Conservation (phyloP, 2,888 invertebrate genomes). For the Unio pictorum region DNA sequence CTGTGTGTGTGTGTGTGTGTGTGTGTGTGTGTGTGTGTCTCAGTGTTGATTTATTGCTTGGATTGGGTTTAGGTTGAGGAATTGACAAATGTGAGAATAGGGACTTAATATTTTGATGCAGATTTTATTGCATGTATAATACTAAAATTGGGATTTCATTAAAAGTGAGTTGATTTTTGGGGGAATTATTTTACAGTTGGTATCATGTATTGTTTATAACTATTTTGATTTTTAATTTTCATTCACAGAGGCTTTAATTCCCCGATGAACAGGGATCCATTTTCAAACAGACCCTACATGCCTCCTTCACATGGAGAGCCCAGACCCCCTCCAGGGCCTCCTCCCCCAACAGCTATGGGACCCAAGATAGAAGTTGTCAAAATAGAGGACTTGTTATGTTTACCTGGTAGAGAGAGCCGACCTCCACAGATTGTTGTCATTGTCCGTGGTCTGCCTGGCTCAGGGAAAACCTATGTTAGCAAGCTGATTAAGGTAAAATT, state of each 20-base stretch:
- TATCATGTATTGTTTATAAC: too few relatives aligned
- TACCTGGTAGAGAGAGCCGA: conserved; percentile 85
- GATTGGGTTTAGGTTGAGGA: too few relatives aligned
- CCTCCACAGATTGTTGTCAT: conserved; percentile 88
- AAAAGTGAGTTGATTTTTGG: too few relatives aligned
- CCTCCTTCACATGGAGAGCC: conserved; percentile 21
- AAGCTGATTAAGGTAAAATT: conserved; percentile 67
- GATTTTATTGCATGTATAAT: too few relatives aligned
- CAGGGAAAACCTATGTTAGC: conserved; percentile 87
- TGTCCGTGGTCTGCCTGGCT: conserved; percentile 92
- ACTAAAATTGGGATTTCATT: too few relatives aligned
- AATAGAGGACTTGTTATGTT: conserved; percentile 83
- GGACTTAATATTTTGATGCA: too few relatives aligned
- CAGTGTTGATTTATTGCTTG: too few relatives aligned
- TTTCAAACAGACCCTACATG: conserved; percentile 10
- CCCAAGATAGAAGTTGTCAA: conserved; percentile 22
- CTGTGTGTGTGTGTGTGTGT: too few relatives aligned
- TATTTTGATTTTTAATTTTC: not conserved
- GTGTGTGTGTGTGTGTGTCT: too few relatives aligned
- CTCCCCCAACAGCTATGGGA: conserved; percentile 10
- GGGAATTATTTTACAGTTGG: too few relatives aligned
- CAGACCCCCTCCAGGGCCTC: conserved; percentile 17
- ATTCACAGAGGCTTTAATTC: conserved; percentile 27
- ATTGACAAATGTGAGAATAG: too few relatives aligned
- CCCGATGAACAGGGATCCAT: conserved; percentile 20